phyloP scores from a whole-genome alignment of 2,797 vertebrate species.

The Mustela erminea region DNA sequence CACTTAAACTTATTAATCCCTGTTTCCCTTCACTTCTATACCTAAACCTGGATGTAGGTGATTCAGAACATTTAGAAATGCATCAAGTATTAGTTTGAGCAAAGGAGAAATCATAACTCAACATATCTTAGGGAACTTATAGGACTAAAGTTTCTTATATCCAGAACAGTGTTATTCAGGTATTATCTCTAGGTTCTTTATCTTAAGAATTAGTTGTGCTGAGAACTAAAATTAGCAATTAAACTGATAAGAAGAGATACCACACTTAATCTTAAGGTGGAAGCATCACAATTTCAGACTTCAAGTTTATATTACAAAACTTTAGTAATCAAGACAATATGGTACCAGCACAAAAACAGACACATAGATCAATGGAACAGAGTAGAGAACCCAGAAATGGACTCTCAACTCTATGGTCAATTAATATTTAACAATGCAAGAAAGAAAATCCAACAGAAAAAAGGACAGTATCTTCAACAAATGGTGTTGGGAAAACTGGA shows the following conservation, averaged over 20 bases:
- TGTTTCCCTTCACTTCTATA: background rate
- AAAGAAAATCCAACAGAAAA: no score
- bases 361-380: background rate
- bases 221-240: background rate
- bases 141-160: background rate
- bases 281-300: background rate
- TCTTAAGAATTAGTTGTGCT: background rate
- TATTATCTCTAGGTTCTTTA: background rate
- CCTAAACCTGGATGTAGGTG: background rate
- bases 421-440: background rate
- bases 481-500: no score
- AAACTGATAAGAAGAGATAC: background rate
- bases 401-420: background rate
- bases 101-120: background rate
- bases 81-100: background rate
- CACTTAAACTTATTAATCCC: background rate
- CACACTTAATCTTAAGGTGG: background rate
- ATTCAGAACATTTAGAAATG: background rate
- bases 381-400: background rate
- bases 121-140: background rate
- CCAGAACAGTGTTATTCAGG: background rate
- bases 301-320: background rate
- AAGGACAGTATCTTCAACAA: no score
- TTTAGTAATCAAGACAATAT: background rate
- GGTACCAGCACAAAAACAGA: background rate